A percentile compares a stretch with the other conserved stretches of the same genome.
These are phyloP conservation scores for Kryptolebias ocellatus DNA, from an alignment of 2,797 vertebrate genomes.

Conservation along the genomic window DNA sequence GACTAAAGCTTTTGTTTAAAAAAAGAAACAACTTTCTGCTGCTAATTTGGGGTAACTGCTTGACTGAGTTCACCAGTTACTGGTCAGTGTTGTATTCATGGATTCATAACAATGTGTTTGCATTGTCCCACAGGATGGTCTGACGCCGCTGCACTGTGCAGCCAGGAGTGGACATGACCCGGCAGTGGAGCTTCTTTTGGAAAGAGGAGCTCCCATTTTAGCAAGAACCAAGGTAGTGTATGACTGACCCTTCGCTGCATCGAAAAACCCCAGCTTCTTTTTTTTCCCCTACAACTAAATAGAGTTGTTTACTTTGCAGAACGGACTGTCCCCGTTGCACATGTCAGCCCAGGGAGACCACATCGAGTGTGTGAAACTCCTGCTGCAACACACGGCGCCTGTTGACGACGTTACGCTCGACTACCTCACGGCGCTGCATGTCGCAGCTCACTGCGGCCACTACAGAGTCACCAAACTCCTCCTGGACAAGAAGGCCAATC, in stretches of 20 bases:
- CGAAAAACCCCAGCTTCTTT: not conserved
- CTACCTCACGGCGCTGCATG: conserved; percentile 94
- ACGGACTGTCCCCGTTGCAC: conserved; percentile 94
- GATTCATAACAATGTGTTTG: not conserved
- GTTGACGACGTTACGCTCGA: conserved; percentile 96
- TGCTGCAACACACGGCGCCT: conserved; percentile 92
- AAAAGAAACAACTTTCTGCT: not conserved
- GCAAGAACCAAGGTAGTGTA: conserved; percentile 92
- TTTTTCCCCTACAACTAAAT: not conserved
- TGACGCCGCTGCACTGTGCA: conserved; percentile 96
- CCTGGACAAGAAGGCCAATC: conserved; percentile 96
- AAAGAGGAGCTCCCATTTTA: conserved; percentile 91
- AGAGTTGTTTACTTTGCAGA: conserved; percentile 74
- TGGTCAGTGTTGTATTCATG: too few species aligned
- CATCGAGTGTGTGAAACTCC: conserved; percentile 93
- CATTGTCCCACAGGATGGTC: conserved; percentile 85
- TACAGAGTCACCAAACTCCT: conserved; percentile 96
- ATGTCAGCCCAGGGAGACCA: conserved; percentile 99
- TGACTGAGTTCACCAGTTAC: too few species aligned
- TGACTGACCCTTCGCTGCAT: not conserved
- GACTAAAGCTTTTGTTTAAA: conserved; percentile 7
- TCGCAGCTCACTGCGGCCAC: conserved; percentile 97
- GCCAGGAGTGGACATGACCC: conserved; percentile 94
- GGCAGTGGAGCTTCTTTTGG: conserved; percentile 90
- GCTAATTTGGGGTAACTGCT: not conserved